Percentiles rank a stretch among this genome's conserved stretches.
phyloP scores from a whole-genome alignment of 2,888 invertebrate genomes.

The Choreutis nemorana region DNA sequence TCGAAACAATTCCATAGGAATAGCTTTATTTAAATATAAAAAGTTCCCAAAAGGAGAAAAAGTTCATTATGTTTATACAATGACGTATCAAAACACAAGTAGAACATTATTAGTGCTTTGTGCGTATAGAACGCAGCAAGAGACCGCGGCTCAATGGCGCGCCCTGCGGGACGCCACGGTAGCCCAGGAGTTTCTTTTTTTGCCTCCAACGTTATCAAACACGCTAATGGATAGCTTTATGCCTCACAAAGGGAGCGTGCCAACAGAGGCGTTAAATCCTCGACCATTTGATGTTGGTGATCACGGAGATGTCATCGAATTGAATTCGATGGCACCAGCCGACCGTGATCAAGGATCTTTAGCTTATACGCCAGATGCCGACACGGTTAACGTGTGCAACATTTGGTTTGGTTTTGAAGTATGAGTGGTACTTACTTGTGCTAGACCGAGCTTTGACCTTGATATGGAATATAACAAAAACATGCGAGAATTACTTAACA shows the following conservation, averaged over 20 bases:
- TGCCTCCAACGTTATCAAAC: conserved; percentile 60
- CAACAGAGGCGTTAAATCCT: conserved; percentile 67
- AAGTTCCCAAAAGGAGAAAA: no score
- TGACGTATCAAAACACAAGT: conserved; percentile 33
- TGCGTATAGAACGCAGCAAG: conserved; percentile 48
- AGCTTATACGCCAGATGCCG: no score
- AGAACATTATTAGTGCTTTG: conserved; percentile 35
- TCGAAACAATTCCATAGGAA: no score
- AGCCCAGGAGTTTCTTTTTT: conserved; percentile 57
- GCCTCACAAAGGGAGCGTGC: conserved; percentile 61
- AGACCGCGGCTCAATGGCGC: conserved; percentile 41
- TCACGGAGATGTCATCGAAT: conserved; percentile 56
- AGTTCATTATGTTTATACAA: conserved; percentile 16
- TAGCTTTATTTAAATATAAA: no score
- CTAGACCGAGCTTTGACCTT: conserved; percentile 8
- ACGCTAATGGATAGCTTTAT: conserved; percentile 64
- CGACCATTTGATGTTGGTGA: conserved; percentile 60
- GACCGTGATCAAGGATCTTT: conserved; percentile 3
- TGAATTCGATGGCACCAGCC: no score
- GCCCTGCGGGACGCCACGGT: conserved; percentile 54
- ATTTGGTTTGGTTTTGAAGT: no score
- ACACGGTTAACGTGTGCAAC: no score
- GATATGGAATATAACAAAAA: conserved; percentile 25
- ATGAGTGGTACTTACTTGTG: conserved; percentile 22
- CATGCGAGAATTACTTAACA: conserved; percentile 51